Percentiles rank a stretch among this genome's conserved stretches.
phyloP scores from a whole-genome alignment of 2,797 vertebrate species.

The Manis javanica region DNA sequence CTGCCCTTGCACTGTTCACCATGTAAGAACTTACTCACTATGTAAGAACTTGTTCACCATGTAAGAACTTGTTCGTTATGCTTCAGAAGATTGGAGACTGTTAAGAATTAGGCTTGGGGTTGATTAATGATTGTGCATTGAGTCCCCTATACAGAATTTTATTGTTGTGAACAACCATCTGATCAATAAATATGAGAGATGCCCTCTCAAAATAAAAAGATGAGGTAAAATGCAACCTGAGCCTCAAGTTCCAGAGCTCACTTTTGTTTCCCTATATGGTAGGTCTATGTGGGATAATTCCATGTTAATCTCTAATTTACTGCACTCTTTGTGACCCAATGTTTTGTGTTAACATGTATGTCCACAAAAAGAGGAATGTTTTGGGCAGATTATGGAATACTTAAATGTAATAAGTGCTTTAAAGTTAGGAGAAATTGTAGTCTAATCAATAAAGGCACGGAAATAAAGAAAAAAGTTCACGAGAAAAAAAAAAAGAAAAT shows the following conservation, averaged over 20 bases:
- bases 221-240: not conserved
- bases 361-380: slow-evolving; percentile 35
- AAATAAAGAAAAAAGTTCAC: slow-evolving; percentile 50
- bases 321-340: slow-evolving; percentile 42
- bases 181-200: no score
- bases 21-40: no score
- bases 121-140: no score
- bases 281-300: not conserved
- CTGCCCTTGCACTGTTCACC: no score
- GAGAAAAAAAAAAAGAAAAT: slow-evolving; percentile 35
- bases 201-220: not conserved
- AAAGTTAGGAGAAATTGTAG: slow-evolving; percentile 39
- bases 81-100: no score
- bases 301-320: not conserved
- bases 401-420: slow-evolving; percentile 24
- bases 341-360: slow-evolving; percentile 35
- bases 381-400: slow-evolving; percentile 37
- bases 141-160: no score
- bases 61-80: no score
- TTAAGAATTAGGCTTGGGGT: no score
- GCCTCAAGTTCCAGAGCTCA: not conserved
- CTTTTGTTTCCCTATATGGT: slow-evolving; percentile 17
- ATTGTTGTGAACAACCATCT: no score
- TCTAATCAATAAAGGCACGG: not conserved
- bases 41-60: no score